phyloP scores from a whole-genome alignment of 2,797 vertebrate genomes.

The Chlorospingus flavigularis region DNA sequence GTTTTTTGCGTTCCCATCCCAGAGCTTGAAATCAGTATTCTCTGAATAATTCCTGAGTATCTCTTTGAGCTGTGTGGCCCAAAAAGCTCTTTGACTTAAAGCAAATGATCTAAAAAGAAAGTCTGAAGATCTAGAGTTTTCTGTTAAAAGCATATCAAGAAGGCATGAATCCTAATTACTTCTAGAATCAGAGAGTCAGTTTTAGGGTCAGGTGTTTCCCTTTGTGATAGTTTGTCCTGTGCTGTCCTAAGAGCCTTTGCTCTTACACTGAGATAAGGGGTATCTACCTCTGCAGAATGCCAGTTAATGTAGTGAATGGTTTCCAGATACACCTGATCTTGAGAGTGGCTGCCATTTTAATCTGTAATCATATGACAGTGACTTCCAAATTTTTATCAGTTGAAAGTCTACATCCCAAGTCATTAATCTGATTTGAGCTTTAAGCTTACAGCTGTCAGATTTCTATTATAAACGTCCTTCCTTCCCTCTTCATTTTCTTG shows the following conservation, averaged over 20 bases:
- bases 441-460: not conserved
- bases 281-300: not conserved
- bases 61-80: not conserved
- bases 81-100: not conserved
- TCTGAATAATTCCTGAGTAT: not conserved
- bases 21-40: slow-evolving; percentile 1
- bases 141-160: not conserved
- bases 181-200: not conserved
- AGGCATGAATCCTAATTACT: not conserved
- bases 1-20: not conserved
- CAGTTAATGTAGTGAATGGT: not conserved
- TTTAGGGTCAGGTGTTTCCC: not conserved
- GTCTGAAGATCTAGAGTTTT: not conserved
- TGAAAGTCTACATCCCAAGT: not conserved
- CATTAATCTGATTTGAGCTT: not conserved
- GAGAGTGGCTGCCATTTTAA: not conserved
- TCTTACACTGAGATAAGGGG: not conserved
- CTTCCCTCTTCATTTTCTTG: not conserved
- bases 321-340: not conserved
- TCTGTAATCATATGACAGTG: not conserved
- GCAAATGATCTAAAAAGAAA: not conserved
- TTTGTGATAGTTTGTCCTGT: not conserved
- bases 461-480: not conserved
- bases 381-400: not conserved
- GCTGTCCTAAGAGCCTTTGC: not conserved